Conservation (phyloP, 2,113 vertebrate genomes). For the Ctenodactylus gundi region DNA sequence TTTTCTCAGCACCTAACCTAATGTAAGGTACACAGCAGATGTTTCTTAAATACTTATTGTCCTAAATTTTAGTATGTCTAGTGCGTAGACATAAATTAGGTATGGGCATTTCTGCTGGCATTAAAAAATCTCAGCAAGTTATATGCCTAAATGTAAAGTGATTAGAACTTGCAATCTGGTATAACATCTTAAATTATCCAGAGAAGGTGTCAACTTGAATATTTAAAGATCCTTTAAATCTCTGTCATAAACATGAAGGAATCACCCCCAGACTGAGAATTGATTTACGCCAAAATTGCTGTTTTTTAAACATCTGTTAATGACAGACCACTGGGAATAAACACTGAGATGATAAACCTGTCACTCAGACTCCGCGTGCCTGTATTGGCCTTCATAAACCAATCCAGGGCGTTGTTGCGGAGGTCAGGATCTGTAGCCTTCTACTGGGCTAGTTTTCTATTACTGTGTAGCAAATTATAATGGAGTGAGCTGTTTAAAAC, state of each 20-base stretch:
- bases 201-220: slow-evolving; percentile 40
- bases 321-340: neutral
- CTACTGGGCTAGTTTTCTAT: neutral
- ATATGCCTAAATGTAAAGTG: slow-evolving; percentile 11
- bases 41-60: slow-evolving; percentile 7
- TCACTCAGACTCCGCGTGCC: neutral
- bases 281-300: slow-evolving; percentile 40
- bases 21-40: neutral
- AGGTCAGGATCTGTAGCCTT: neutral
- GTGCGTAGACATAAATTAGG: neutral
- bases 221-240: slow-evolving; percentile 46
- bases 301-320: slow-evolving; percentile 45
- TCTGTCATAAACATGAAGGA: slow-evolving; percentile 31
- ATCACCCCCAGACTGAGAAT: neutral
- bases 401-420: neutral
- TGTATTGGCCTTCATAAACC: neutral
- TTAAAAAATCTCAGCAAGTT: slow-evolving; percentile 36
- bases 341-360: neutral
- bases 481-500: neutral
- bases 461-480: neutral
- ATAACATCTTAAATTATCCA: slow-evolving; percentile 33
- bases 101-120: slow-evolving; percentile 1
- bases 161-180: slow-evolving; percentile 45
- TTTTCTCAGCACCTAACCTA: neutral
- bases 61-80: slow-evolving; percentile 27